Conservation (phyloP, 1,140 invertebrate species). For the Cyclargus thomasi region DNA sequence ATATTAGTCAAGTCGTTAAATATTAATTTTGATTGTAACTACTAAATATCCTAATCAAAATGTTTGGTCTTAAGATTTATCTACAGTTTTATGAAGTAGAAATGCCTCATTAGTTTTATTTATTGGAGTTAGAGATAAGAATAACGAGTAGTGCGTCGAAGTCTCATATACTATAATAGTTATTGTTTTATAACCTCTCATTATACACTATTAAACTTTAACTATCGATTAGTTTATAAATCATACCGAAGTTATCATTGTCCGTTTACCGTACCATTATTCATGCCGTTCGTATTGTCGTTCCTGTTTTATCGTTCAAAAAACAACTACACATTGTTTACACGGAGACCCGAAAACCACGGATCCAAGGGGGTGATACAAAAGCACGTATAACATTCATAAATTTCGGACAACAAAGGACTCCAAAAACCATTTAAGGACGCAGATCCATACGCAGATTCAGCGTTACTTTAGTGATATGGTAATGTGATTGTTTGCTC, state of each 20-base stretch:
- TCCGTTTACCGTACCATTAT: background rate
- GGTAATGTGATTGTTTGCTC: conserved; percentile 63
- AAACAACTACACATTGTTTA: conserved; percentile 43
- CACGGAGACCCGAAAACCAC: conserved; percentile 47
- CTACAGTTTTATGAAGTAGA: background rate
- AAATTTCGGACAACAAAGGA: conserved; percentile 69
- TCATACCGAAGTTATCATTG: background rate
- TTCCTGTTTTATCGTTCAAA: conserved; percentile 30
- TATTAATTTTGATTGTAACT: too few relatives aligned
- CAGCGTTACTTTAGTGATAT: conserved; percentile 68
- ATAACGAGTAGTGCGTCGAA: background rate
- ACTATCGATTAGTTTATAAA: background rate
- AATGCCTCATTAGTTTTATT: too few relatives aligned
- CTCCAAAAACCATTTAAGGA: conserved; percentile 66
- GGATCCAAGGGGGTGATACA: conserved; percentile 45
- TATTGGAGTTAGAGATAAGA: background rate
- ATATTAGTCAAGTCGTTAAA: too few relatives aligned
- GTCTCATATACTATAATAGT: background rate
- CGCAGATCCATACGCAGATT: conserved; percentile 44
- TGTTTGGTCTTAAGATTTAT: background rate
- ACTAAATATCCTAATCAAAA: background rate
- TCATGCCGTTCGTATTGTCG: conserved; percentile 13
- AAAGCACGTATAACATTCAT: conserved; percentile 59
- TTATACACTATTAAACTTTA: conserved; percentile 29
- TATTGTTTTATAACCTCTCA: conserved; percentile 4